These are phyloP conservation scores for Molossus alvarezi DNA, from an alignment of 2,797 vertebrate species.

Conservation along the genomic window DNA sequence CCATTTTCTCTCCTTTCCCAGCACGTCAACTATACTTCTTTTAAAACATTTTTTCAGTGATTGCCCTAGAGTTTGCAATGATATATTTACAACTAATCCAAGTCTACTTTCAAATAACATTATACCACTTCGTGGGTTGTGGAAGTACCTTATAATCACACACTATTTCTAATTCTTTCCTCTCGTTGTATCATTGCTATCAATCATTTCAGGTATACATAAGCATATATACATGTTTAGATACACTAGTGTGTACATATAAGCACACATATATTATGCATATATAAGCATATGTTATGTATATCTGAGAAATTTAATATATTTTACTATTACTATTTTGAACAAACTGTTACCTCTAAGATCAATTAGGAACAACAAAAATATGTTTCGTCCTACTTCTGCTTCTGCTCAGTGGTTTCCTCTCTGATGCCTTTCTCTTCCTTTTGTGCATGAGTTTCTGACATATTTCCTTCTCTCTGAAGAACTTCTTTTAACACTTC, in stretches of 20 bases:
- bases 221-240: neutral
- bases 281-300: neutral
- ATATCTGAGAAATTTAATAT: neutral
- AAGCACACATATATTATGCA: neutral
- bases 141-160: neutral
- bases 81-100: conserved; percentile 6
- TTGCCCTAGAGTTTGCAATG: neutral
- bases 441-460: neutral
- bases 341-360: neutral
- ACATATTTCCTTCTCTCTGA: neutral
- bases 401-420: neutral
- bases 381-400: neutral
- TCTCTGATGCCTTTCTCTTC: neutral
- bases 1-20: neutral
- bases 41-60: neutral
- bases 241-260: neutral
- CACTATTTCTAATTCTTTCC: neutral
- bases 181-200: neutral
- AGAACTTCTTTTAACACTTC: neutral
- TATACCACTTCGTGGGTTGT: neutral
- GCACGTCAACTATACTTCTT: neutral
- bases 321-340: neutral
- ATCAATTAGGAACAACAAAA: neutral
- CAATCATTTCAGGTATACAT: neutral
- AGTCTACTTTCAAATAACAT: neutral